Conservation (phyloP, 2,113 vertebrate genomes). For the Gymnocephalus cernua region DNA sequence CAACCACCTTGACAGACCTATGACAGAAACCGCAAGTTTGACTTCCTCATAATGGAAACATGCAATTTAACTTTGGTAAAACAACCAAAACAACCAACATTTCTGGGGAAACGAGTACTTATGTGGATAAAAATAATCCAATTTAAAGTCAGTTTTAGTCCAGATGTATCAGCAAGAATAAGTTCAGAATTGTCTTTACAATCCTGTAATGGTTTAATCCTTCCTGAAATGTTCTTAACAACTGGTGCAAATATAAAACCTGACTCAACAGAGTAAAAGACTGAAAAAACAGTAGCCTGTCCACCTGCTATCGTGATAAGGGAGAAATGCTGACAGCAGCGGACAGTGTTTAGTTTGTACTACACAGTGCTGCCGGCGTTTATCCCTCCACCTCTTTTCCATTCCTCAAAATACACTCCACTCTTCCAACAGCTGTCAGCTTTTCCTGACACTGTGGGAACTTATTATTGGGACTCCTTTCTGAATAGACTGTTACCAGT, state of each 20-base stretch:
- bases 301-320: slow-evolving; percentile 53
- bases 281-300: slow-evolving; percentile 8
- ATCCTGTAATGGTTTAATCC: background rate
- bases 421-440: slow-evolving; percentile 64
- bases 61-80: no score
- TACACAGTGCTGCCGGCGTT: background rate
- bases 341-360: slow-evolving; percentile 11
- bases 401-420: slow-evolving; percentile 40
- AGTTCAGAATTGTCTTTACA: background rate
- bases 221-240: background rate
- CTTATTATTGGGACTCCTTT: slow-evolving; percentile 46
- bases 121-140: background rate
- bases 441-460: slow-evolving; percentile 52
- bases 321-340: slow-evolving; percentile 30
- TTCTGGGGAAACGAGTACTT: background rate
- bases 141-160: background rate
- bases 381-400: slow-evolving; percentile 6
- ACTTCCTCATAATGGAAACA: no score
- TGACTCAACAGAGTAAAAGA: background rate
- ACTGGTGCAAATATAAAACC: background rate
- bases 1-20: no score
- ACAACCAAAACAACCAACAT: no score
- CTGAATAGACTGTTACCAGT: background rate
- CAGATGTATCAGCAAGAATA: background rate
- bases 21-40: no score